Percentiles rank a stretch among this genome's conserved stretches.
Conservation (phyloP, 2,113 vertebrate genomes). For the Vireo altiloquus region DNA sequence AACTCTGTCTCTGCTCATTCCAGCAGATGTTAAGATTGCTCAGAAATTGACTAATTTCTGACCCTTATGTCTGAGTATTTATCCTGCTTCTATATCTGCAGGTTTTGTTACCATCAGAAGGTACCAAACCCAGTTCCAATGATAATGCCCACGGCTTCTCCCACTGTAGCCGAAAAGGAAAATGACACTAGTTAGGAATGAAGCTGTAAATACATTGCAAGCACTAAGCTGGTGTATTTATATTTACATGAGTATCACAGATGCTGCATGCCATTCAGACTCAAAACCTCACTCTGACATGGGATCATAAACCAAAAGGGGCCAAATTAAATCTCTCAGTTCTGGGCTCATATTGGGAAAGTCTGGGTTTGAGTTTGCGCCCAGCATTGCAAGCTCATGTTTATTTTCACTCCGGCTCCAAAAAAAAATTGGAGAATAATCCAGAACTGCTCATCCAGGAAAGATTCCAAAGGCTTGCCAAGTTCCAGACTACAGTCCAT, state of each 20-base stretch:
- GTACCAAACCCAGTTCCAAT: background rate
- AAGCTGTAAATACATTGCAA: background rate
- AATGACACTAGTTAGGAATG: background rate
- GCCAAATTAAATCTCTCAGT: background rate
- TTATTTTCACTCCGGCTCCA: background rate
- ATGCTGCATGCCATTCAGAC: background rate
- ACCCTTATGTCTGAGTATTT: background rate
- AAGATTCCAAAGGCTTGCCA: constrained; percentile 4
- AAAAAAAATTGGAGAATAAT: background rate
- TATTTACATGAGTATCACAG: background rate
- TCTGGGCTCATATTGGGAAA: background rate
- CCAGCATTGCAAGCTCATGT: background rate
- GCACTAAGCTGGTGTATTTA: background rate
- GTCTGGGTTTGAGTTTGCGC: background rate
- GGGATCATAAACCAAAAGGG: background rate
- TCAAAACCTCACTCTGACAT: background rate
- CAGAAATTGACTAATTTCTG: background rate
- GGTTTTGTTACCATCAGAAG: background rate
- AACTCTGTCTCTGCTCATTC: background rate
- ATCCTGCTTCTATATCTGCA: background rate
- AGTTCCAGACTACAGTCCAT: background rate
- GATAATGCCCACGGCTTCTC: background rate
- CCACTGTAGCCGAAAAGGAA: background rate
- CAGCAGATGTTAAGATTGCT: background rate
- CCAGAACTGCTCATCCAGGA: constrained; percentile 10